Percentiles rank a stretch among this genome's conserved stretches.
phyloP scores from a whole-genome alignment of 2,888 invertebrate species.

The Psococerastis gibbosa region DNA sequence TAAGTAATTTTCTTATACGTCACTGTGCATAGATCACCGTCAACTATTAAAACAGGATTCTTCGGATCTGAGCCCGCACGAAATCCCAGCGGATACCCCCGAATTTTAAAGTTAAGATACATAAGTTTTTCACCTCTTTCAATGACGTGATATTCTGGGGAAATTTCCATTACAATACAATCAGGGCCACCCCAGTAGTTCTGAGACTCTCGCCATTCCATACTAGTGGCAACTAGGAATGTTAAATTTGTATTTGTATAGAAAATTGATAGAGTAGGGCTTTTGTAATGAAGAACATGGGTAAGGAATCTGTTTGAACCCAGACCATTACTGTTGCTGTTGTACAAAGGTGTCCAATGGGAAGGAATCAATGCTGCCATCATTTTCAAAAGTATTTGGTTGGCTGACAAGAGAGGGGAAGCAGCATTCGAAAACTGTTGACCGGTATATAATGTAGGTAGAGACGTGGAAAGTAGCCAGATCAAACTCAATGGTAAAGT shows the following conservation, averaged over 20 bases:
- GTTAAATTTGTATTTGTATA: slow-evolving; percentile 37
- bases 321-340: slow-evolving; percentile 67
- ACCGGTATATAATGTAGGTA: slow-evolving; percentile 36
- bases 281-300: slow-evolving; percentile 61
- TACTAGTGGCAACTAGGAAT: slow-evolving; percentile 55
- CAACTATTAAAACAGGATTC: slow-evolving; percentile 49
- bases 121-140: slow-evolving; percentile 46
- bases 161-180: slow-evolving; percentile 35
- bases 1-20: slow-evolving; percentile 27
- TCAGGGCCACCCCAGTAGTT: slow-evolving; percentile 71
- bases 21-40: slow-evolving; percentile 48
- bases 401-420: slow-evolving; percentile 24
- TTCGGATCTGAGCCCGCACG: slow-evolving; percentile 65
- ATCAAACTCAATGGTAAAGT: slow-evolving; percentile 41
- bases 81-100: slow-evolving; percentile 70
- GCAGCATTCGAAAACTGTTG: slow-evolving; percentile 22
- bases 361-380: slow-evolving; percentile 33
- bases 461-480: slow-evolving; percentile 47
- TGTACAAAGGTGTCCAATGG: slow-evolving; percentile 73
- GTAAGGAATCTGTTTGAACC: slow-evolving; percentile 76
- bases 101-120: slow-evolving; percentile 63
- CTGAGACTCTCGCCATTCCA: slow-evolving; percentile 74
- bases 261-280: slow-evolving; percentile 34
- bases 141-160: slow-evolving; percentile 29
- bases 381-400: slow-evolving; percentile 34